Conservation (phyloP, 1,140 invertebrate genomes). For the Eueides isabella region DNA sequence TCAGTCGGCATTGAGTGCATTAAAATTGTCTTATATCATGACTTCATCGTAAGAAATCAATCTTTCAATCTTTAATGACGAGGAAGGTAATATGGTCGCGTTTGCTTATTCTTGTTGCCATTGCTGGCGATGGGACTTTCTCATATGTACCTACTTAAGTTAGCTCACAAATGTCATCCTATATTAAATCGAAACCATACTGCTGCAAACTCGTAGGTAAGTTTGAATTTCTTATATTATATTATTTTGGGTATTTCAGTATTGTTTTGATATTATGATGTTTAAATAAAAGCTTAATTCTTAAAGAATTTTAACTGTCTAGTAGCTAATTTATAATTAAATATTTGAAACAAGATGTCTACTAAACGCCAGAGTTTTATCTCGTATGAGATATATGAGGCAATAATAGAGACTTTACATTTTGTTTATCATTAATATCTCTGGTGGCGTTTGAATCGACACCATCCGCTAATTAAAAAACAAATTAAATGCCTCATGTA, state of each 20-base stretch:
- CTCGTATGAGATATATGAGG: conserved; percentile 32
- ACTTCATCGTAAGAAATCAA: too few relatives aligned
- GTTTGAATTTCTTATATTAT: too few relatives aligned
- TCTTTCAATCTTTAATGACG: too few relatives aligned
- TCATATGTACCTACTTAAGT: too few relatives aligned
- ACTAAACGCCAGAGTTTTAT: conserved; percentile 18
- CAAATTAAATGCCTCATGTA: conserved; percentile 63
- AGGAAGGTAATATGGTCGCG: too few relatives aligned
- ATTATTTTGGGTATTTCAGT: not conserved
- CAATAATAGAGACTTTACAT: conserved; percentile 28
- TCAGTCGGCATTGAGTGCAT: too few relatives aligned
- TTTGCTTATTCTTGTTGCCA: too few relatives aligned
- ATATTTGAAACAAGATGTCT: conserved; percentile 5
- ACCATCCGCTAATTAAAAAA: conserved; percentile 62
- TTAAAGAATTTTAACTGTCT: not conserved
- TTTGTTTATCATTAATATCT: conserved; percentile 38
- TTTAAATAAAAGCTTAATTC: not conserved
- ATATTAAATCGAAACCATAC: too few relatives aligned
- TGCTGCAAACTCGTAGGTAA: too few relatives aligned
- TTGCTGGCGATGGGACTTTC: too few relatives aligned
- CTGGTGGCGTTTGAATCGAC: conserved; percentile 35
- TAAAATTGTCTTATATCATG: too few relatives aligned
- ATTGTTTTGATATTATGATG: not conserved
- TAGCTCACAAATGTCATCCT: too few relatives aligned
- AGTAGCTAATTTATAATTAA: not conserved